Conservation (phyloP, 2,113 vertebrate species). For the Danionella cerebrum region DNA sequence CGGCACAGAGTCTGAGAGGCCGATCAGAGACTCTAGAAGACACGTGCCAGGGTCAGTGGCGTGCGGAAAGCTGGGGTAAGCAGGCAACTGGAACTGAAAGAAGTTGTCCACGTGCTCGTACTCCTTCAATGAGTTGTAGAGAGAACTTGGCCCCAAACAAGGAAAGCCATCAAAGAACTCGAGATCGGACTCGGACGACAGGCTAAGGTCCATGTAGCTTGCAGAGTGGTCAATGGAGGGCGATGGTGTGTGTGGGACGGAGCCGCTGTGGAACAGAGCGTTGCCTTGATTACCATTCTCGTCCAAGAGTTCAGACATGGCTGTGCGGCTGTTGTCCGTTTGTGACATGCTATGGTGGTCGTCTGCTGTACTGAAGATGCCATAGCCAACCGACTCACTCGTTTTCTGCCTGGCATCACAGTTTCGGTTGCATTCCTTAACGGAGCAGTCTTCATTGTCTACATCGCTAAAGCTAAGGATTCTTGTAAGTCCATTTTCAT, state of each 20-base stretch:
- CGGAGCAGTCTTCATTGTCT: conserved; percentile 57
- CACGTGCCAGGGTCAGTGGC: conserved; percentile 72
- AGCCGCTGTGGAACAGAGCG: conserved; percentile 67
- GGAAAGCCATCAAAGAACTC: conserved; percentile 90
- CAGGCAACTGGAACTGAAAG: conserved; percentile 78
- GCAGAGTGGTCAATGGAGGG: conserved; percentile 66
- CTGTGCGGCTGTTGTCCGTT: conserved; percentile 56
- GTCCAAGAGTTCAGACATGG: conserved; percentile 77
- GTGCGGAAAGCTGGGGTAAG: conserved; percentile 70
- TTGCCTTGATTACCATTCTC: conserved; percentile 89
- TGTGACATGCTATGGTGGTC: conserved; percentile 56
- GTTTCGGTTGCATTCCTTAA: conserved; percentile 26
- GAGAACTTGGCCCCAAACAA: conserved; percentile 82
- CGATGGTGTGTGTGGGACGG: conserved; percentile 59
- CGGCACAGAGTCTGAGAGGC: conserved; percentile 78
- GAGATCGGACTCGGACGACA: conserved; percentile 85
- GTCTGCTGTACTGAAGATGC: conserved; percentile 71
- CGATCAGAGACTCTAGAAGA: conserved; percentile 88
- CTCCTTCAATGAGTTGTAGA: conserved; percentile 83
- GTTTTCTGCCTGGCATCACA: conserved; percentile 43
- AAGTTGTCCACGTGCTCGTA: conserved; percentile 81
- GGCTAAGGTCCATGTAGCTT: conserved; percentile 84
- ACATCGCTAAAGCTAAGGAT: conserved; percentile 83
- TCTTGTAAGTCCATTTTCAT: conserved; percentile 74
- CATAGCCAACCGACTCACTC: conserved; percentile 56